Evolutionary conservation across 2,888 invertebrate species (phyloP).

Genomic region (Nomada ferruginata): DNA sequence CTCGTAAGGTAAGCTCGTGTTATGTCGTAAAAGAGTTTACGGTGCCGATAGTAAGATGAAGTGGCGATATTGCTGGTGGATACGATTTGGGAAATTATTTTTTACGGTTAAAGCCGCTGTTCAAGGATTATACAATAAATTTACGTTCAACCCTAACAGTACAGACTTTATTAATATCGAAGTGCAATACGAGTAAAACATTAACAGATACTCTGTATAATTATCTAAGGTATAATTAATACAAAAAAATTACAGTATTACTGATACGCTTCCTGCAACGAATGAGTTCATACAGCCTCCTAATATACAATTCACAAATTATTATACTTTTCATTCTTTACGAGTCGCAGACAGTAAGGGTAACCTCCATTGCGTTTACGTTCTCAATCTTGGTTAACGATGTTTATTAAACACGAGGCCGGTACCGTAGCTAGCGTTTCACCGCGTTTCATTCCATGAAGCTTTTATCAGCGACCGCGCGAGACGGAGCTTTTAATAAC

Average conservation of each 20-base stretch:
- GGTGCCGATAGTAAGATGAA: background rate
- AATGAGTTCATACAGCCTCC: too few relatives aligned
- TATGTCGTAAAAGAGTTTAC: conserved; percentile 16
- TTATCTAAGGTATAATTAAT: too few relatives aligned
- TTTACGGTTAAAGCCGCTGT: background rate
- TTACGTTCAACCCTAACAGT: too few relatives aligned
- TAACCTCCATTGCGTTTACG: background rate
- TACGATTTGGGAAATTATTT: background rate
- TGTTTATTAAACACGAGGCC: conserved; percentile 3
- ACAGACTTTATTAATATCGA: too few relatives aligned
- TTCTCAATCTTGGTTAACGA: background rate
- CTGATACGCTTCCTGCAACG: too few relatives aligned
- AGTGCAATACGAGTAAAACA: too few relatives aligned
- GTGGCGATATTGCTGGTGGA: background rate
- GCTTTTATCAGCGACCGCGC: background rate
- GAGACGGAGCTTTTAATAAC: conserved; percentile 32
- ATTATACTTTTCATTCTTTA: too few relatives aligned
- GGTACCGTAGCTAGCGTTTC: background rate
- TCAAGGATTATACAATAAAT: too few relatives aligned
- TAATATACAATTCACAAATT: too few relatives aligned
- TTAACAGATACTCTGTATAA: too few relatives aligned
- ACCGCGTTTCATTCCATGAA: background rate
- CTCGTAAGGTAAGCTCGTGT: background rate
- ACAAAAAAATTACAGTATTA: too few relatives aligned
- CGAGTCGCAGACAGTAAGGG: background rate